phyloP scores from a whole-genome alignment of 2,797 vertebrate species.

The Pangasius djambal region DNA sequence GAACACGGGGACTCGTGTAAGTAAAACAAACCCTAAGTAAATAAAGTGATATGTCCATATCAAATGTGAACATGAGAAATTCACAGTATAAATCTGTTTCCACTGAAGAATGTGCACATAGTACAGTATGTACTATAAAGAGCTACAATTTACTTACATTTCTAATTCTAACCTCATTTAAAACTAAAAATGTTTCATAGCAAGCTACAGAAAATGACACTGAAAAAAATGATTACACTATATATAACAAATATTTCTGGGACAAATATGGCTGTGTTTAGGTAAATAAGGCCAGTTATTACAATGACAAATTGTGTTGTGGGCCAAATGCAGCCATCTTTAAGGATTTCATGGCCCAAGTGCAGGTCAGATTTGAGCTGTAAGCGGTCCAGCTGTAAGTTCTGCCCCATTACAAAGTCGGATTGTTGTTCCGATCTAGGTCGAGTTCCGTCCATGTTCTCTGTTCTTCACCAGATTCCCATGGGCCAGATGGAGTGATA shows the following conservation, averaged over 20 bases:
- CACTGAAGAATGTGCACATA: not conserved
- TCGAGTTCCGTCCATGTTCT: not conserved
- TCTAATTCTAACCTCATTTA: not conserved
- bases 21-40: not conserved
- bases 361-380: not conserved
- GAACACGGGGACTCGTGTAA: not conserved
- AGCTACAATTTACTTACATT: not conserved
- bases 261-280: not conserved
- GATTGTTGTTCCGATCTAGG: not conserved
- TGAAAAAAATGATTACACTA: not conserved
- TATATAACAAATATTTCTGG: not conserved
- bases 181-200: not conserved
- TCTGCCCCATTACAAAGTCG: not conserved
- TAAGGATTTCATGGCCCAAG: not conserved
- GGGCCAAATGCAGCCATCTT: not conserved
- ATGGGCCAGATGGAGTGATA: not conserved
- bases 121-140: not conserved
- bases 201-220: not conserved
- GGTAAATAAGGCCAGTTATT: constrained; percentile 1
- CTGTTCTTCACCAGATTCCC: not conserved
- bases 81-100: not conserved
- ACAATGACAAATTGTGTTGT: not conserved
- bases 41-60: not conserved
- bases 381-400: not conserved
- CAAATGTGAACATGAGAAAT: not conserved